These are phyloP conservation scores for Bombylius discolor DNA, from an alignment of 2,888 invertebrate species.

Conservation along the genomic window DNA sequence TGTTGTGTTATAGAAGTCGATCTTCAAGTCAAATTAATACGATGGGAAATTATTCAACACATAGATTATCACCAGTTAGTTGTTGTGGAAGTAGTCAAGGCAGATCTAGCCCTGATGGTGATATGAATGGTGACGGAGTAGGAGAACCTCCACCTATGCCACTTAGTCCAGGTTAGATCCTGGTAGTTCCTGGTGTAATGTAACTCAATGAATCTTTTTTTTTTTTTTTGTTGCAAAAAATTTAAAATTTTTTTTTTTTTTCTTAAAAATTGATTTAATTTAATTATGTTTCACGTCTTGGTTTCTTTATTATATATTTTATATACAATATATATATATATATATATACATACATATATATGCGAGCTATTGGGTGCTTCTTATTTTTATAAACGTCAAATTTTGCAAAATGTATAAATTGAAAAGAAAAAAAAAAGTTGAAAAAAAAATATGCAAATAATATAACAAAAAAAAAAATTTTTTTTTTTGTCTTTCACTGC, in stretches of 20 bases:
- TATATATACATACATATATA: neutral
- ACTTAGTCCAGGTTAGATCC: constrained; percentile 38
- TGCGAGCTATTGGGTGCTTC: neutral
- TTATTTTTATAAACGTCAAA: neutral
- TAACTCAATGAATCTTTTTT: neutral
- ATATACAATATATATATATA: constrained; percentile 1
- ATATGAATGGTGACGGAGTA: constrained; percentile 23
- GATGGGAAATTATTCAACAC: constrained; percentile 36
- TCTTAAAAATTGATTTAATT: neutral
- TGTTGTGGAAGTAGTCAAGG: constrained; percentile 40
- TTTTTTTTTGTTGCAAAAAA: neutral
- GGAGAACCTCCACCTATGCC: constrained; percentile 35
- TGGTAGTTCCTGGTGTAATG: constrained; percentile 17
- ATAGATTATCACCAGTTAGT: constrained; percentile 39
- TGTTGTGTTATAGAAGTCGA: constrained; percentile 29
- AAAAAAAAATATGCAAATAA: neutral
- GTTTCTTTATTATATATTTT: neutral
- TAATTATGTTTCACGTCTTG: neutral
- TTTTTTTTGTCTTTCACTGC: neutral
- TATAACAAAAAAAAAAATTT: too few relatives aligned
- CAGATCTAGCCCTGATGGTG: constrained; percentile 37
- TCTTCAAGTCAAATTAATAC: constrained; percentile 38
- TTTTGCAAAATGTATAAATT: neutral
- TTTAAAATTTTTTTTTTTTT: constrained; percentile 2
- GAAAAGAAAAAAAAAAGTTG: neutral